Conservation (phyloP, 2,797 vertebrate genomes). For the Myotis findleyi region DNA sequence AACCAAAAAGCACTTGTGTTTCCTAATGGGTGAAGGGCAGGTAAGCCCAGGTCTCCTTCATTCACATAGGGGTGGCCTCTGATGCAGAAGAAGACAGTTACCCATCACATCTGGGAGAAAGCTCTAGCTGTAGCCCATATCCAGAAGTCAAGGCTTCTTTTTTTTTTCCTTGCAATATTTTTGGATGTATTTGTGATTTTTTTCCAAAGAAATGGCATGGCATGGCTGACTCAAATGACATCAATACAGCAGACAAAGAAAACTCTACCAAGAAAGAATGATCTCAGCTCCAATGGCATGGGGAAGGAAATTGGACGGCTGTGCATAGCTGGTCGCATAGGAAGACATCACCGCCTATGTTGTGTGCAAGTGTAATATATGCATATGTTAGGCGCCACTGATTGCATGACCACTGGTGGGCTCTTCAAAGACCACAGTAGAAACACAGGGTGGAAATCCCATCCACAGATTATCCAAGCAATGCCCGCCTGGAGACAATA, state of each 20-base stretch:
- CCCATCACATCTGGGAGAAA: constrained; percentile 46
- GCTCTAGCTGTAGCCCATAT: background rate
- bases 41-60: background rate
- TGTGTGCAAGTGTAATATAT: background rate
- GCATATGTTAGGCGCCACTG: background rate
- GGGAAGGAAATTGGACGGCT: background rate
- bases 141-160: background rate
- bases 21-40: background rate
- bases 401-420: no score
- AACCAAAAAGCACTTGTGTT: background rate
- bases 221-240: background rate
- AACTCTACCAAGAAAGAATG: background rate
- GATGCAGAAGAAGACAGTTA: background rate
- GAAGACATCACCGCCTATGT: fast-evolving
- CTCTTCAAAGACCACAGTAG: background rate
- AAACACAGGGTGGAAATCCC: background rate
- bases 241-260: background rate
- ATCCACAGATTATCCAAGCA: background rate
- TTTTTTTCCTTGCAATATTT: background rate
- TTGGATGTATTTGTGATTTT: background rate
- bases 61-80: background rate
- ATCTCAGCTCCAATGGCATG: no score
- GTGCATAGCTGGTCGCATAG: background rate
- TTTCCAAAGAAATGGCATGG: background rate
- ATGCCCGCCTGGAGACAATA: background rate